phyloP scores from a whole-genome alignment of 2,113 vertebrate genomes.

The Dromiciops gliroides region DNA sequence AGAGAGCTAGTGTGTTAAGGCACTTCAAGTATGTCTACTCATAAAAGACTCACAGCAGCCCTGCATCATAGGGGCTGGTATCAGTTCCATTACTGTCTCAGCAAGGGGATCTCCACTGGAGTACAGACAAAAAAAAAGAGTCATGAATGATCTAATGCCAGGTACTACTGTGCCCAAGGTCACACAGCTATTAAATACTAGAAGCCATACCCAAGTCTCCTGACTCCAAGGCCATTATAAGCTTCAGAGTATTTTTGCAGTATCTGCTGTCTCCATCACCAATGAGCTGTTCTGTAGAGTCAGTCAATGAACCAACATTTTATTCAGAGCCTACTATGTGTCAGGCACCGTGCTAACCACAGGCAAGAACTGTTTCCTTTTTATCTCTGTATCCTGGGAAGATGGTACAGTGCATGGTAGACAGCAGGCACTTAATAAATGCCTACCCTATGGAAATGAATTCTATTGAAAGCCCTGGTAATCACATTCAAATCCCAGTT shows the following conservation, averaged over 20 bases:
- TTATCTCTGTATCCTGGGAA: background rate
- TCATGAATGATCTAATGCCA: too few relatives aligned
- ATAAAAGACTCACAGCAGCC: background rate
- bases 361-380: background rate
- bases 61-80: background rate
- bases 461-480: too few relatives aligned
- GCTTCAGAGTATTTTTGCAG: background rate
- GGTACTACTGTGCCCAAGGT: too few relatives aligned
- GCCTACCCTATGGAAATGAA: too few relatives aligned
- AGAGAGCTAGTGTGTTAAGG: background rate
- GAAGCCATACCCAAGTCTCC: too few relatives aligned
- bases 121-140: too few relatives aligned
- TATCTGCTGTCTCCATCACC: background rate
- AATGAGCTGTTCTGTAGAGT: background rate
- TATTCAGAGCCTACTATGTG: background rate
- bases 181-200: too few relatives aligned
- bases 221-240: background rate
- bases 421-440: background rate
- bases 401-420: background rate
- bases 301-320: background rate
- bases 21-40: background rate
- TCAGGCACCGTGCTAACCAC: background rate
- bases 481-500: background rate
- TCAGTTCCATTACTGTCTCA: background rate
- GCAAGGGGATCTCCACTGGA: too few relatives aligned